Percentiles rank a stretch among this genome's conserved stretches.
Conservation (phyloP, 1,140 invertebrate species). For the Drusus annulatus region DNA sequence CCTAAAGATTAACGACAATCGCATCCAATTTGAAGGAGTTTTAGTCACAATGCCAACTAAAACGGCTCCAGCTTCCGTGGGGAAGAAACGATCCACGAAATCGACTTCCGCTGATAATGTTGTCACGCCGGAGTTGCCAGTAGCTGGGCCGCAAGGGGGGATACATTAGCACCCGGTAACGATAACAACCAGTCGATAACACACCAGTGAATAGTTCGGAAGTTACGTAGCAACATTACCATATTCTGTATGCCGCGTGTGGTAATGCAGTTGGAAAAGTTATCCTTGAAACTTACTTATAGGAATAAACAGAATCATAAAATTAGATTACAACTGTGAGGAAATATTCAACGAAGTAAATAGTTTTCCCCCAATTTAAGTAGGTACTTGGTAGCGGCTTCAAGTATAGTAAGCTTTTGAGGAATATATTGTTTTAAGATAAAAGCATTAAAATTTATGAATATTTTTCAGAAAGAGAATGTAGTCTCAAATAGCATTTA, state of each 20-base stretch:
- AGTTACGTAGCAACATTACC: constrained; percentile 6
- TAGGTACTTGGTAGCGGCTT: too few species aligned
- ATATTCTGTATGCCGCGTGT: background rate
- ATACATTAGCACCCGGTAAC: constrained; percentile 20
- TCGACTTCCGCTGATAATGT: constrained; percentile 19
- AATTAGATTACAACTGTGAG: too few species aligned
- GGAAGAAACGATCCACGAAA: constrained; percentile 20
- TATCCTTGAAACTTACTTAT: too few species aligned
- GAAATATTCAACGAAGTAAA: too few species aligned
- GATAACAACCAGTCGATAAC: background rate
- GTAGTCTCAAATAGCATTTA: too few species aligned
- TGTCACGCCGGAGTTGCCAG: background rate
- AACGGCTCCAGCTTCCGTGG: background rate
- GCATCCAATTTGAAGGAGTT: background rate
- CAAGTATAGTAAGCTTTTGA: too few species aligned
- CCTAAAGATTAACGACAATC: constrained; percentile 9
- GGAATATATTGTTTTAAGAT: too few species aligned
- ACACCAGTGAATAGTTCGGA: background rate
- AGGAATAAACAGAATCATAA: too few species aligned
- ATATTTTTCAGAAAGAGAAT: too few species aligned
- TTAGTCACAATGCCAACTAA: background rate
- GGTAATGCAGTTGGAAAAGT: background rate
- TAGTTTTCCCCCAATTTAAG: too few species aligned
- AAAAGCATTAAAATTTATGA: too few species aligned
- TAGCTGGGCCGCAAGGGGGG: too few species aligned